These are phyloP conservation scores for Rhimphoctona megacephalus DNA, from an alignment of 2,888 invertebrate species.

Conservation along the genomic window DNA sequence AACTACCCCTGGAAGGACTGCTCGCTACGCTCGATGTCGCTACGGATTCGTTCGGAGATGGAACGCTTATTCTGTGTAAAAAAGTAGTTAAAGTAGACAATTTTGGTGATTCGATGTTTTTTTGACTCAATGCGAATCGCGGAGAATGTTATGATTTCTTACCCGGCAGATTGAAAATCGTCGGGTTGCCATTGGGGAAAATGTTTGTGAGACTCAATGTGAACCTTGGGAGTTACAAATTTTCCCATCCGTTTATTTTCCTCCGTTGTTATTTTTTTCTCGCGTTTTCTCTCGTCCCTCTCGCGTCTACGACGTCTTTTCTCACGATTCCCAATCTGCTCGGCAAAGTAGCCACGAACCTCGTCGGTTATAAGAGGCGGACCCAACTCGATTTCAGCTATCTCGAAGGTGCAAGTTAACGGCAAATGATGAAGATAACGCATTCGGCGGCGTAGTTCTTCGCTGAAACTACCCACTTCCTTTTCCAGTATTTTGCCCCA, in stretches of 20 bases:
- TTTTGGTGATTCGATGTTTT: background rate
- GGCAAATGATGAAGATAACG: conserved; percentile 95
- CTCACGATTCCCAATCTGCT: conserved; percentile 90
- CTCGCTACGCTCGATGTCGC: conserved; percentile 80
- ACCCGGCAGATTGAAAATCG: conserved; percentile 76
- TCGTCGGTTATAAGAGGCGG: conserved; percentile 90
- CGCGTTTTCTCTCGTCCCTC: conserved; percentile 92
- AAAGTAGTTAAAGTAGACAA: background rate
- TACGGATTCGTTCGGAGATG: conserved; percentile 77
- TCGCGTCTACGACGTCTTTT: conserved; percentile 89
- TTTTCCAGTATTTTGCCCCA: conserved; percentile 94
- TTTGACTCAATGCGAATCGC: background rate
- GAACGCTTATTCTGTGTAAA: conserved; percentile 69
- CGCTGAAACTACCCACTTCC: conserved; percentile 93
- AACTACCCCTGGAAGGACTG: conserved; percentile 77
- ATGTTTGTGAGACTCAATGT: conserved; percentile 88
- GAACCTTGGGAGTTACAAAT: conserved; percentile 87
- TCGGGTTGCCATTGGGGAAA: conserved; percentile 86
- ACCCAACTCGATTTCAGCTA: conserved; percentile 94
- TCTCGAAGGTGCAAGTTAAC: conserved; percentile 94
- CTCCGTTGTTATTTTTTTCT: conserved; percentile 90
- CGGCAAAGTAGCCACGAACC: conserved; percentile 90
- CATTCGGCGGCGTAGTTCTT: conserved; percentile 91
- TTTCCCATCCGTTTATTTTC: conserved; percentile 91
- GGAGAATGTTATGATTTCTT: conserved; percentile 31